phyloP scores from a whole-genome alignment of 1,140 invertebrate genomes.

The Eurytemora carolleeae region DNA sequence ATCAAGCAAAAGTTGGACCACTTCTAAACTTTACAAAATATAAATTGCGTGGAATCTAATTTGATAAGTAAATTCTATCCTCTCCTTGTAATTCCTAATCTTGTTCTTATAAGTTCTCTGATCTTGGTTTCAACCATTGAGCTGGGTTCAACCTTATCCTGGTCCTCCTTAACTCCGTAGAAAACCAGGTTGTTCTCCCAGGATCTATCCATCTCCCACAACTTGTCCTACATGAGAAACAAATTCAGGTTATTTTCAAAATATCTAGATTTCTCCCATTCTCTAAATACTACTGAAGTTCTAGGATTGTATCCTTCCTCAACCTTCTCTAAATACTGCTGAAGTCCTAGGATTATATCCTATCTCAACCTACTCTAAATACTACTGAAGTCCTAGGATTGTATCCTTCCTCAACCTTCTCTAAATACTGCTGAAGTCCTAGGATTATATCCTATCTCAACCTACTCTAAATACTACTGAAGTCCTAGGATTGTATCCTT shows the following conservation, averaged over 20 bases:
- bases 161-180: slow-evolving; percentile 1
- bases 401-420: too few relatives aligned
- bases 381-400: too few relatives aligned
- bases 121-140: slow-evolving; percentile 2
- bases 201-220: slow-evolving; percentile 10
- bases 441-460: too few relatives aligned
- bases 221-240: slow-evolving; percentile 4
- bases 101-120: neutral
- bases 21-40: too few relatives aligned
- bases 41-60: too few relatives aligned
- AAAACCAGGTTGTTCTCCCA: slow-evolving; percentile 12
- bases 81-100: slow-evolving; percentile 1
- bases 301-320: neutral
- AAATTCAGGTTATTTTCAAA: neutral
- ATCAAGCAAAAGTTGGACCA: too few relatives aligned
- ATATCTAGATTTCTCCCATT: neutral
- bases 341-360: too few relatives aligned
- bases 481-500: too few relatives aligned
- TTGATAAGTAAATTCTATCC: too few relatives aligned
- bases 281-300: neutral
- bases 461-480: too few relatives aligned
- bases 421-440: too few relatives aligned
- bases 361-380: too few relatives aligned
- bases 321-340: neutral
- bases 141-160: neutral